Percentiles rank a stretch among this genome's conserved stretches.
Conservation (phyloP, 2,113 vertebrate genomes). For the Polyodon spathula region DNA sequence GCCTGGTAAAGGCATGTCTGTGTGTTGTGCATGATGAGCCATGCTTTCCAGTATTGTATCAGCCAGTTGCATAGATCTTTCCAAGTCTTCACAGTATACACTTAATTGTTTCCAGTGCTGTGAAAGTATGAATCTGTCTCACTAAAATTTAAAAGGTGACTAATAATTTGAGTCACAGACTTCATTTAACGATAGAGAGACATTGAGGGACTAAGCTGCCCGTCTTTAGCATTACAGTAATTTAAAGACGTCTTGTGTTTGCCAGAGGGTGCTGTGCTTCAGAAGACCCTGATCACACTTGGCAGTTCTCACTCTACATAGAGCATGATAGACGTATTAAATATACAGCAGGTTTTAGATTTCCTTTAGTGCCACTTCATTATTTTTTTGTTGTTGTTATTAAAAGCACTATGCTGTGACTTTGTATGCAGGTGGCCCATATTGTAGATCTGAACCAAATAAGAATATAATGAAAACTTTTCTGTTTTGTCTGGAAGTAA, state of each 20-base stretch:
- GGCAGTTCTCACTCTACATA: not conserved
- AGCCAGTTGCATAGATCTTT: no score
- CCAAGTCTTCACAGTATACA: not conserved
- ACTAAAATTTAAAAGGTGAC: not conserved
- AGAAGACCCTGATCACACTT: not conserved
- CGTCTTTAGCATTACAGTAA: not conserved
- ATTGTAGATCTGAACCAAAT: no score
- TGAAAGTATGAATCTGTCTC: slow-evolving; percentile 2
- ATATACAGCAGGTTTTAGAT: not conserved
- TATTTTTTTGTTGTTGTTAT: not conserved
- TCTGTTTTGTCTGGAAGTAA: no score
- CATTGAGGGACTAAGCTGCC: not conserved
- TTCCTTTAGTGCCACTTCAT: not conserved
- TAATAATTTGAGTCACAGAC: not conserved
- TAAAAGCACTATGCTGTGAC: not conserved
- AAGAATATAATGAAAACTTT: no score
- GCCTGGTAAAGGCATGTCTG: no score
- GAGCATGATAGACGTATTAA: not conserved
- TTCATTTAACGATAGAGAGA: no score
- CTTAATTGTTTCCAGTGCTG: not conserved
- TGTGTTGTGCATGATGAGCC: no score
- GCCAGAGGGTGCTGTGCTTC: not conserved
- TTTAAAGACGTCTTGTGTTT: not conserved
- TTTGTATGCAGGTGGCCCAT: no score
- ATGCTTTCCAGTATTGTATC: no score